phyloP scores from a whole-genome alignment of 1,140 invertebrate species.

The Bombus affinis region DNA sequence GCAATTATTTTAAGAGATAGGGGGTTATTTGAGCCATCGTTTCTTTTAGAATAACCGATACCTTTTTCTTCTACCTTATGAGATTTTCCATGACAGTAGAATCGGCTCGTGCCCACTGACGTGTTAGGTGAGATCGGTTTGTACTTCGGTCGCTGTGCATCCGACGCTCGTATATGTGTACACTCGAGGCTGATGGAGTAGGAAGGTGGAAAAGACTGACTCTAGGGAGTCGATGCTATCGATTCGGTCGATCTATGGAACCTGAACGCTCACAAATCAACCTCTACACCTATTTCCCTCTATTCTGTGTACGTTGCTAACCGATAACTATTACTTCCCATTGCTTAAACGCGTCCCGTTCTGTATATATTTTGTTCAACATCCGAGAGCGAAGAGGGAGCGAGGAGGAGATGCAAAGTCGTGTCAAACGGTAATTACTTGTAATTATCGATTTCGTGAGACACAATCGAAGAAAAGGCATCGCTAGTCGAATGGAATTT shows the following conservation, averaged over 20 bases:
- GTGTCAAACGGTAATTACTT: conserved; percentile 30
- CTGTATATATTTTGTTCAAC: conserved; percentile 9
- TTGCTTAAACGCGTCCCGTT: conserved; percentile 25
- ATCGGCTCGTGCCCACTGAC: neutral
- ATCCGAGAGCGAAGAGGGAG: no score
- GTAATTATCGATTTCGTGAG: conserved; percentile 22
- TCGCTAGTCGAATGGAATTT: conserved; percentile 3
- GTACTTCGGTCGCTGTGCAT: conserved; percentile 48
- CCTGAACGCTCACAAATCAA: conserved; percentile 76
- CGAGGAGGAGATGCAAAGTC: neutral
- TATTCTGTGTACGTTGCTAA: conserved; percentile 43
- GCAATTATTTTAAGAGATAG: no score
- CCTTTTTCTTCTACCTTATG: neutral
- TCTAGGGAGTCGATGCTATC: conserved; percentile 73
- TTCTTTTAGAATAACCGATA: neutral
- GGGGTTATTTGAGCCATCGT: no score
- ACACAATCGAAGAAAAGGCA: neutral
- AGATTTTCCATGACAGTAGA: neutral
- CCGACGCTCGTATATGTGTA: conserved; percentile 54
- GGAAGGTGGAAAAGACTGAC: conserved; percentile 72
- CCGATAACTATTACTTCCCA: conserved; percentile 36
- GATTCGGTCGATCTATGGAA: conserved; percentile 73
- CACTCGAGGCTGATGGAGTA: conserved; percentile 69
- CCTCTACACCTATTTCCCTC: conserved; percentile 38
- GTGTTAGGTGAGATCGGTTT: conserved; percentile 53